Evolutionary conservation across 1,140 invertebrate genomes (phyloP).

Genomic region (Caenorhabditis inopinata): DNA sequence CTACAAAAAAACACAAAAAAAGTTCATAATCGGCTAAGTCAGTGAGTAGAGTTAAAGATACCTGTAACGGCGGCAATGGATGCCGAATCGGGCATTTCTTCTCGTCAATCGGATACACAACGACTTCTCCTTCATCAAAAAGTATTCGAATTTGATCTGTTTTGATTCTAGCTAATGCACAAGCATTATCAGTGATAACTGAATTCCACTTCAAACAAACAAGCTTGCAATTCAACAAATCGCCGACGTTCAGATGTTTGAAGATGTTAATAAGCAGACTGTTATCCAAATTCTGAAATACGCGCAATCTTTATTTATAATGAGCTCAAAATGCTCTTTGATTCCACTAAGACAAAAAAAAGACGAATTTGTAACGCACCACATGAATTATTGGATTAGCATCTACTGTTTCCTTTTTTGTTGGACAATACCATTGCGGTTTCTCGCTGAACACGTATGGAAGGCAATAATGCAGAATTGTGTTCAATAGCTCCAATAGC

Average conservation of each 20-base stretch:
- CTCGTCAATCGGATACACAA: conserved; percentile 8
- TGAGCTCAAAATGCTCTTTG: too few species aligned
- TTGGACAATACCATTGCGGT: not conserved
- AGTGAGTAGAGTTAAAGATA: not conserved
- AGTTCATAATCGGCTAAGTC: too few species aligned
- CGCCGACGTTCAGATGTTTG: not conserved
- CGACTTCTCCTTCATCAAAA: conserved; percentile 34
- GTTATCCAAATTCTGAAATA: not conserved
- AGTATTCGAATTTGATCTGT: conserved; percentile 22
- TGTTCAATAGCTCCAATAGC: not conserved
- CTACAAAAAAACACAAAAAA: too few species aligned
- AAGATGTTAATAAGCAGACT: not conserved
- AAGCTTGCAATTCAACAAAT: not conserved
- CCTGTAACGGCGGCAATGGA: conserved; percentile 5
- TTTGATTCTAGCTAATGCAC: not conserved
- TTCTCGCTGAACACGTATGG: conserved; percentile 2
- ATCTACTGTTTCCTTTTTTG: not conserved
- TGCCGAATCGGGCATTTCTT: conserved; percentile 9
- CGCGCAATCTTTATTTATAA: too few species aligned
- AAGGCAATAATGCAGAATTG: not conserved
- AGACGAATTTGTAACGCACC: too few species aligned
- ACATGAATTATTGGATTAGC: not conserved
- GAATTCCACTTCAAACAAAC: conserved; percentile 1
- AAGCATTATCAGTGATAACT: not conserved
- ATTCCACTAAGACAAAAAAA: too few species aligned